Percentiles rank a stretch among this genome's conserved stretches.
Conservation (phyloP, 2,888 invertebrate species). For the Pristionchus fissidentatus region DNA sequence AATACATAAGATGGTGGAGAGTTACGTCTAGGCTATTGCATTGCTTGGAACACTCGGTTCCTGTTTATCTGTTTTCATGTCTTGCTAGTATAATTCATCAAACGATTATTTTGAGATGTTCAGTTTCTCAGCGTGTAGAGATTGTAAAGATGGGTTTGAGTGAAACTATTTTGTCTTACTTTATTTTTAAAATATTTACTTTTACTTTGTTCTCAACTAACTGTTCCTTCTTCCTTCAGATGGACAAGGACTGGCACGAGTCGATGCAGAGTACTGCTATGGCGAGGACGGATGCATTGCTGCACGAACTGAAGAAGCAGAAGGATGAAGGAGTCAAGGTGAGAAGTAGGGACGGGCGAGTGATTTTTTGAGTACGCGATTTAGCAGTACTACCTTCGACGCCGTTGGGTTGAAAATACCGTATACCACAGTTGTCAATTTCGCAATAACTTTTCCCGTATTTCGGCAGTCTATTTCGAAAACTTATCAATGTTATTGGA, state of each 20-base stretch:
- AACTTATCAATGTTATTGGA: background rate
- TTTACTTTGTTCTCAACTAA: background rate
- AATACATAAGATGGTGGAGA: background rate
- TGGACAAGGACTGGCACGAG: slow-evolving; percentile 38
- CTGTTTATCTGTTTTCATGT: no score
- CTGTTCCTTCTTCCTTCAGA: background rate
- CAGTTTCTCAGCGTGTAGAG: no score
- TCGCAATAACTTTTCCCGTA: background rate
- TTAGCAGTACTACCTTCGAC: background rate
- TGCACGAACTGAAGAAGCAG: slow-evolving; percentile 67
- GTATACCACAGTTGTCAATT: background rate
- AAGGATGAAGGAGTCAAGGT: slow-evolving; percentile 70
- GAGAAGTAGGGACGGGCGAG: background rate
- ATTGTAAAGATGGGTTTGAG: no score
- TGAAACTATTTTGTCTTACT: background rate
- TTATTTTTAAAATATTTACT: background rate
- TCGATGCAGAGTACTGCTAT: background rate
- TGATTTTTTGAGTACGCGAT: background rate
- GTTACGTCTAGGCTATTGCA: background rate
- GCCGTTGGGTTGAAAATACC: background rate
- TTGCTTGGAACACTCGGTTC: no score
- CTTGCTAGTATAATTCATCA: background rate
- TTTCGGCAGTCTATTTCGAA: background rate
- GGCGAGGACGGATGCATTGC: slow-evolving; percentile 54
- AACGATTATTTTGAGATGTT: no score